Percentiles rank a stretch among this genome's conserved stretches.
phyloP scores from a whole-genome alignment of 2,888 invertebrate species.

The Apomyelois bistriatella region DNA sequence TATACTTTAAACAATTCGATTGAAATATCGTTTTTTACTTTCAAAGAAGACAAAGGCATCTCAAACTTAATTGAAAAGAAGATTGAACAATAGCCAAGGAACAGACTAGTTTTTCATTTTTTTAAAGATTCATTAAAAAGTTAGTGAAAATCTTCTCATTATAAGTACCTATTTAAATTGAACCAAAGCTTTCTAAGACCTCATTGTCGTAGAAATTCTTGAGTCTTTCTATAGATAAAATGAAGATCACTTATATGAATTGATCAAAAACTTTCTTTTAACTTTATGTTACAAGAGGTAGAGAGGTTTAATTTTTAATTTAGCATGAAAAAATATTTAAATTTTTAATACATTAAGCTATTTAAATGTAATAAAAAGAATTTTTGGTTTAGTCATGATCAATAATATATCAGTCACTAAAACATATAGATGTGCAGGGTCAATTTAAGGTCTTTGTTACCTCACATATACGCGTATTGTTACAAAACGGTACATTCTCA shows the following conservation, averaged over 20 bases:
- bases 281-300: no score
- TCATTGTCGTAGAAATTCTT: conserved; percentile 5
- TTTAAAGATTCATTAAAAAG: conserved; percentile 47
- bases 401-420: no score
- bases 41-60: conserved; percentile 30
- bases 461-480: not conserved
- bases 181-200: conserved; percentile 1
- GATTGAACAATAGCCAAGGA: conserved; percentile 35
- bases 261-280: not conserved
- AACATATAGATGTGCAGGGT: no score
- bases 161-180: conserved; percentile 37
- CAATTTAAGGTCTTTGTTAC: no score
- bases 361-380: no score
- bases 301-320: no score
- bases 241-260: no score
- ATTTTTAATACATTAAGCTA: no score
- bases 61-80: conserved; percentile 34
- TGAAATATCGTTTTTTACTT: conserved; percentile 17
- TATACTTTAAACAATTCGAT: conserved; percentile 19
- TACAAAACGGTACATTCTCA: not conserved
- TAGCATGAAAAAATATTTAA: no score
- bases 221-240: no score
- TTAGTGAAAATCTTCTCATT: conserved; percentile 40
- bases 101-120: conserved; percentile 34
- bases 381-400: no score